Evolutionary conservation across 2,113 vertebrate species (phyloP).

Genomic region (Zapornia atra): DNA sequence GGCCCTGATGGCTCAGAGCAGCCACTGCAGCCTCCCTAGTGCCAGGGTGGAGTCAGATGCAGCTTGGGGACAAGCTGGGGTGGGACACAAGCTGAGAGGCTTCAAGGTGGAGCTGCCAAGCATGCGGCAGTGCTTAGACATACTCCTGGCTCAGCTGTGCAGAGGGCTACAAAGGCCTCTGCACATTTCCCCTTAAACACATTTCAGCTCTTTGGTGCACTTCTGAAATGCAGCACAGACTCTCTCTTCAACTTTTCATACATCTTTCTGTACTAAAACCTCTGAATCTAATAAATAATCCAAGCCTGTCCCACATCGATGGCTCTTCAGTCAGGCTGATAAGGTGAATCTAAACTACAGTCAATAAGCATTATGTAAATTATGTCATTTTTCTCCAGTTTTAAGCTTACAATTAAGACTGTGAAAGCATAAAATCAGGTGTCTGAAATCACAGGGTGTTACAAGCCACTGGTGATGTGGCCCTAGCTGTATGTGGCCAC

Average conservation of each 20-base stretch:
- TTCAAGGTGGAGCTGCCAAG: neutral
- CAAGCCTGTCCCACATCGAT: neutral
- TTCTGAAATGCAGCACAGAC: neutral
- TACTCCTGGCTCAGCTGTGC: neutral
- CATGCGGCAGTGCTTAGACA: neutral
- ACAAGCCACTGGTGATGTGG: neutral
- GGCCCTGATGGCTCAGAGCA: rapidly evolving
- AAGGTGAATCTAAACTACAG: neutral
- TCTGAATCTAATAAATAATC: neutral
- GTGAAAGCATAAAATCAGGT: neutral
- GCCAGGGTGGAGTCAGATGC: neutral
- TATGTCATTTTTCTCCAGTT: neutral
- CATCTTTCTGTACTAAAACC: neutral
- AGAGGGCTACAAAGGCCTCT: neutral
- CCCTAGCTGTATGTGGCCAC: neutral
- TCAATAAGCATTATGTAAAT: neutral
- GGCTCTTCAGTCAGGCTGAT: neutral
- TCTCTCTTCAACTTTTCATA: neutral
- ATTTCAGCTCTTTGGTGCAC: neutral
- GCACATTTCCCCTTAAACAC: no score
- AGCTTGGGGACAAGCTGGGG: neutral
- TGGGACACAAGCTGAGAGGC: neutral
- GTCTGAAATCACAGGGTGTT: neutral
- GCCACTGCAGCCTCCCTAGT: neutral
- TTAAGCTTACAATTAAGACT: neutral